Evolutionary conservation across 2,113 vertebrate species (phyloP), one percentile per base, ranked within the genome.

Genomic region (Siniperca knerii): DNA sequence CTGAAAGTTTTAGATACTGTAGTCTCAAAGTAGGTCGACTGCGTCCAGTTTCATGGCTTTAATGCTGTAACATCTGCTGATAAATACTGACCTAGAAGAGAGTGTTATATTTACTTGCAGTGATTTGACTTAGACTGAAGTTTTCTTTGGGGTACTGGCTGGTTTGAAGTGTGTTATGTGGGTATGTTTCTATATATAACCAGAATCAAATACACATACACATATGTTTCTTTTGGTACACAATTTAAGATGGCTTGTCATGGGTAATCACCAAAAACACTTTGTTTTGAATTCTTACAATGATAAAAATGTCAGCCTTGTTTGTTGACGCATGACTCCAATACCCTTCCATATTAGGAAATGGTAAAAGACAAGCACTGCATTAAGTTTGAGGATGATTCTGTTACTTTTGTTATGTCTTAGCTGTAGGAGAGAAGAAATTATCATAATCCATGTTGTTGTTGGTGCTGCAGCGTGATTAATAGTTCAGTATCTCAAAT

Each of bases 21-120:
- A 3, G 8, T 61, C 33, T 61, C 29, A 50, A 88, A 89, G 65
- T 88, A 75, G 83, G 83, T 61, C 29, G 20, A 48, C 55, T 50
- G 21, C 46, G 23, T 75, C 52, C 25, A 44, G 25, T 71, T 85
- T 64, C 33, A 75, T 81, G 79, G 54, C 46, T 87, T 79, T 61
- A 77, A 82, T 25, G 16, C 54, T 70, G 74, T 29, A 82, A 48
- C 80, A 83, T 85, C 84, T 79, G 81, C 78, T 82, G 69, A 82
- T 35, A 73, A 79, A 84, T 42, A 42, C n/a, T 75, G 73, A 85
- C 73, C 77, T 50, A 83, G 29, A 87, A 79, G 70, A 54, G 23
- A 16, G 55, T 37, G 75, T 75, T 86, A 71, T 85, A 87, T 84
- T 75, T 87, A 84, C 75, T 52, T 69, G 44, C 12, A 70, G 8